A percentile compares a stretch with the other conserved stretches of the same genome.
Evolutionary conservation across 2,113 vertebrate genomes (phyloP).

Genomic region (Alexandromys fortis): DNA sequence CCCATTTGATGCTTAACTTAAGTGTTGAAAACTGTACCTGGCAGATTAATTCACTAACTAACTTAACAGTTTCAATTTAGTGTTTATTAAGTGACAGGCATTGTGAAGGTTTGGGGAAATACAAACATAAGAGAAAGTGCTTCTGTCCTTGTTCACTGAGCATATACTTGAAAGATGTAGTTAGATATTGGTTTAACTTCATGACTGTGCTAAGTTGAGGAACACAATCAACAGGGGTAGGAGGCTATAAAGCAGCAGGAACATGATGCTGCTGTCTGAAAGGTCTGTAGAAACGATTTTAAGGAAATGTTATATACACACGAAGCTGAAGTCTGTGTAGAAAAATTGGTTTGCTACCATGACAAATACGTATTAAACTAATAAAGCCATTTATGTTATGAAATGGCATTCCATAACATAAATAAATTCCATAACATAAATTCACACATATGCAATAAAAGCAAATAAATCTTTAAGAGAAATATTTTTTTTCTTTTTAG

Average conservation of each 20-base stretch:
- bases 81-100: constrained; percentile 27
- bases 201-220: background rate
- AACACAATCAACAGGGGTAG: background rate
- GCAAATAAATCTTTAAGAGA: background rate
- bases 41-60: background rate
- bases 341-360: background rate
- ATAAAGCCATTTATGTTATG: background rate
- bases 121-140: background rate
- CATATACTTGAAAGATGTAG: background rate
- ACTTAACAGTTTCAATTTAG: constrained; percentile 42
- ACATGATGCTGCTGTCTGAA: background rate
- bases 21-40: background rate
- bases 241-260: background rate
- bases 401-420: background rate
- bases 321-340: background rate
- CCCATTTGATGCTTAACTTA: background rate
- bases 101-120: background rate
- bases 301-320: background rate
- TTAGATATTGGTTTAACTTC: constrained; percentile 21
- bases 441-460: background rate
- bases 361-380: constrained; percentile 39
- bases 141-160: constrained; percentile 3
- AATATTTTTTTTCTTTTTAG: background rate
- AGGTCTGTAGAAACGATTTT: background rate
- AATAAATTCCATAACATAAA: too few relatives aligned